phyloP scores from a whole-genome alignment of 1,140 invertebrate genomes.

The Ctenoplectra terminalis region DNA sequence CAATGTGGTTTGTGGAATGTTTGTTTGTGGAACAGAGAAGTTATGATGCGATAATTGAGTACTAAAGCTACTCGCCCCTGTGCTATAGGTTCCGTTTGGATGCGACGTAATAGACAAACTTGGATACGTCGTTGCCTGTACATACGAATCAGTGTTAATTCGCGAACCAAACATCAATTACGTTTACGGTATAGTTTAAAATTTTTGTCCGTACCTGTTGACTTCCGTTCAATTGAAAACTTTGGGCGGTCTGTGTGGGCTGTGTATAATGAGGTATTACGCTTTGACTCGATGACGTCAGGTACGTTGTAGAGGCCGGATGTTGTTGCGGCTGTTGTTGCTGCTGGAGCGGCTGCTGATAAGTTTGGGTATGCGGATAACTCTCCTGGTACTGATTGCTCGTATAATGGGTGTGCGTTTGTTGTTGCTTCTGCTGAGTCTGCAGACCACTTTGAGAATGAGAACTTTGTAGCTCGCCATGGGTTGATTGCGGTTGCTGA shows the following conservation, averaged over 20 bases:
- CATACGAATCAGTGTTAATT: constrained; percentile 15
- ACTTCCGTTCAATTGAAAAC: constrained; percentile 79
- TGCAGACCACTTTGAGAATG: constrained; percentile 65
- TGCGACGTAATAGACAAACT: constrained; percentile 79
- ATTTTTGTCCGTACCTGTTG: constrained; percentile 71
- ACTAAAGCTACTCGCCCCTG: constrained; percentile 73
- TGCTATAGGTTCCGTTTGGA: constrained; percentile 77
- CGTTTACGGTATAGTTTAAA: neutral
- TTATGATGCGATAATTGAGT: constrained; percentile 77
- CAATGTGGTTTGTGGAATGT: constrained; percentile 73
- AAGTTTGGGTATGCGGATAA: constrained; percentile 82
- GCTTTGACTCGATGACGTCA: constrained; percentile 77
- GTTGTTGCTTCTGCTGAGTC: constrained; percentile 72
- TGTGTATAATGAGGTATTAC: constrained; percentile 79
- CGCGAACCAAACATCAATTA: neutral
- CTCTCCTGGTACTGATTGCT: constrained; percentile 81
- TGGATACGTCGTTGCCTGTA: constrained; percentile 78
- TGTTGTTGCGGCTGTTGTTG: constrained; percentile 73
- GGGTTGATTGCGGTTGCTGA: constrained; percentile 75
- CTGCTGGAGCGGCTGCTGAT: constrained; percentile 78
- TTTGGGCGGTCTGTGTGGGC: constrained; percentile 73
- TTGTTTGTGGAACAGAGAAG: constrained; percentile 76
- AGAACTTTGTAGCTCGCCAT: constrained; percentile 63
- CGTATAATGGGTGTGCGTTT: constrained; percentile 79
- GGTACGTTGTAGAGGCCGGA: constrained; percentile 77